Evolutionary conservation across 1,140 invertebrate genomes (phyloP), one percentile per base, ranked within the genome.

Genomic region (Cataglyphis hispanica): DNA sequence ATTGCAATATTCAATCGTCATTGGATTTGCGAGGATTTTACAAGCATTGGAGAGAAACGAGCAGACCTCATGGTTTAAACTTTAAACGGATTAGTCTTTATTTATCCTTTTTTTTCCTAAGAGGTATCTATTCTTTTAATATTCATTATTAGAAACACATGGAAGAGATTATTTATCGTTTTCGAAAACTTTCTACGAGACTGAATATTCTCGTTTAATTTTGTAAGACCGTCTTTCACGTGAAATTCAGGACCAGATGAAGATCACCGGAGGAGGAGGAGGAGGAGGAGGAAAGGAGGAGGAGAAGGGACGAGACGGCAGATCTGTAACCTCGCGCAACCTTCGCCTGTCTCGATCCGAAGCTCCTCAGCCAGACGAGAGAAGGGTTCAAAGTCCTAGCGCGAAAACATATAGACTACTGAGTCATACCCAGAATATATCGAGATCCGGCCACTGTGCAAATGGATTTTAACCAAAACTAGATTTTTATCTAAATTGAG

Each of bases 311-410:
- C 46, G 46, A 74, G 31, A 7, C 34, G 34, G 31, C 75, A 67
- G 75, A 69, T 37, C 19, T 85, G 83, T 91, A 87, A 90, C 86
- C 86, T 92, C 75, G 70, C 56, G 53, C 87, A 91, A 92, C 92
- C 91, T 93, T 93, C 89, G 63, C 19, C 56, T 66, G 81, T 75
- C 86, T 77, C 81, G 84, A 50, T 87, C 86, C 77, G 88, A 91
- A 88, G 86, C 77, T 66, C 86, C 86, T 85, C 86, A 67, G 50
- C 86, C 89, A 86, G 89, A 90, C 91, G 74, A 88, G 80, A 81
- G 60, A 74, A 86, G 81, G 81, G 91, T 93, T 93, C 92, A 93
- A 93, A 93, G 89, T 91, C 89, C 91, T 90, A 88, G 40, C 70
- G 77, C 70, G 88, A 92, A 91, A 92, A 92, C 91, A 91, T 34